phyloP scores from a whole-genome alignment of 2,797 vertebrate species.

The Galagoides demidoff region DNA sequence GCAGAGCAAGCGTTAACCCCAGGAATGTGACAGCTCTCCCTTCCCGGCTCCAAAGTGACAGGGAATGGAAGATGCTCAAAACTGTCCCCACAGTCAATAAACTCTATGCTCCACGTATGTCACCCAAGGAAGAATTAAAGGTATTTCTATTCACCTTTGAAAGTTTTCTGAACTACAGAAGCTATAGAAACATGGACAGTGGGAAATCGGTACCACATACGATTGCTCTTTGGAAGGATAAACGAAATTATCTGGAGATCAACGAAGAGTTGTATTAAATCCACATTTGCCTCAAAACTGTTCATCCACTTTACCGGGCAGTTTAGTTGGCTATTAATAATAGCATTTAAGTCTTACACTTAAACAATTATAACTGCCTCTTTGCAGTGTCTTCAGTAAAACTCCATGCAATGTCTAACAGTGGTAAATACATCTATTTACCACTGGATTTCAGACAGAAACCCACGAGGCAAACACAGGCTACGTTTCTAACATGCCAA shows the following conservation, averaged over 20 bases:
- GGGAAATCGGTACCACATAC: background rate
- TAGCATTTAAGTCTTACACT: background rate
- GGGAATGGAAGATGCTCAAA: slow-evolving; percentile 76
- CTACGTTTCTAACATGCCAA: background rate
- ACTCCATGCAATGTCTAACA: background rate
- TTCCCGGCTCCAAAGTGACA: slow-evolving; percentile 77
- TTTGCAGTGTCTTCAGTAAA: background rate
- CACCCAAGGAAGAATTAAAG: slow-evolving; percentile 33
- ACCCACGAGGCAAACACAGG: background rate
- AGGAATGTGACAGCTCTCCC: slow-evolving; percentile 86
- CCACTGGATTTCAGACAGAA: background rate
- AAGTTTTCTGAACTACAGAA: slow-evolving; percentile 38
- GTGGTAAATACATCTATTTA: background rate
- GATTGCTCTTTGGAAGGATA: background rate
- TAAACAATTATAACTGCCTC: background rate
- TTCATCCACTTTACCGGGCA: background rate
- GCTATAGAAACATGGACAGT: background rate
- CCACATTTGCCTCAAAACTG: background rate
- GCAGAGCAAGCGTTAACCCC: slow-evolving; percentile 83
- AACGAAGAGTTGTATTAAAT: background rate
- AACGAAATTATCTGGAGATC: background rate
- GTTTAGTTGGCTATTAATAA: background rate
- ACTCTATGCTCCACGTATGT: slow-evolving; percentile 37
- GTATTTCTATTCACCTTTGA: background rate
- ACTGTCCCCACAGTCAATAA: slow-evolving; percentile 53